A percentile compares a stretch with the other conserved stretches of the same genome.
These are phyloP conservation scores for Chaenodraco wilsoni DNA, from an alignment of 2,797 vertebrate genomes.

Conservation along the genomic window DNA sequence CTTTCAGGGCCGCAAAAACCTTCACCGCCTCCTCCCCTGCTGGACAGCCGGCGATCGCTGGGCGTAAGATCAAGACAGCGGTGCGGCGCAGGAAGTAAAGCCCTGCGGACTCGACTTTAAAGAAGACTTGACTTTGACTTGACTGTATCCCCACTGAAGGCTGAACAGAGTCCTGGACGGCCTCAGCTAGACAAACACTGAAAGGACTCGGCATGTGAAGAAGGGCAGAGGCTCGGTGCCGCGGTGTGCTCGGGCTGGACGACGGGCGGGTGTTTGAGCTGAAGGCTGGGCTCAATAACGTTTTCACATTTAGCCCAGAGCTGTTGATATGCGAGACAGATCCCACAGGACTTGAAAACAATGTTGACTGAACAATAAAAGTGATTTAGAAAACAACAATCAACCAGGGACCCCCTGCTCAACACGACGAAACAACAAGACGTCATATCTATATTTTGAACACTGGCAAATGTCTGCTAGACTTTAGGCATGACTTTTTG, in stretches of 20 bases:
- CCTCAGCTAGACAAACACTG: conserved; percentile 67
- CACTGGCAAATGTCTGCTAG: conserved; percentile 87
- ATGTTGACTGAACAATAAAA: conserved; percentile 62
- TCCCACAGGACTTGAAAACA: conserved; percentile 73
- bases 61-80: conserved; percentile 96
- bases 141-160: conserved; percentile 48
- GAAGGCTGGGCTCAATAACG: conserved; percentile 34
- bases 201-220: conserved; percentile 67
- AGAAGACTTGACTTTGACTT: conserved; percentile 63
- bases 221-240: conserved; percentile 68
- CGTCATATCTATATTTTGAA: conserved; percentile 85
- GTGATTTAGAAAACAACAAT: conserved; percentile 71
- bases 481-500: conserved; percentile 89
- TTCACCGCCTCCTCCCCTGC: conserved; percentile 76
- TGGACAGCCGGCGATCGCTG: conserved; percentile 83
- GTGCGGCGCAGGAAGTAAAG: conserved; percentile 94
- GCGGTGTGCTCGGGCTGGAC: conserved; percentile 67
- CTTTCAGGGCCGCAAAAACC: conserved; percentile 82
- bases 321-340: conserved; percentile 61
- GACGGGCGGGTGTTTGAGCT: conserved; percentile 46
- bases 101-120: conserved; percentile 33
- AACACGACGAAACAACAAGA: conserved; percentile 46
- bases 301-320: conserved; percentile 52
- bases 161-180: conserved; percentile 42
- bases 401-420: conserved; percentile 74